Evolutionary conservation across 2,888 invertebrate genomes (phyloP).

Genomic region (Neoascia interrupta): DNA sequence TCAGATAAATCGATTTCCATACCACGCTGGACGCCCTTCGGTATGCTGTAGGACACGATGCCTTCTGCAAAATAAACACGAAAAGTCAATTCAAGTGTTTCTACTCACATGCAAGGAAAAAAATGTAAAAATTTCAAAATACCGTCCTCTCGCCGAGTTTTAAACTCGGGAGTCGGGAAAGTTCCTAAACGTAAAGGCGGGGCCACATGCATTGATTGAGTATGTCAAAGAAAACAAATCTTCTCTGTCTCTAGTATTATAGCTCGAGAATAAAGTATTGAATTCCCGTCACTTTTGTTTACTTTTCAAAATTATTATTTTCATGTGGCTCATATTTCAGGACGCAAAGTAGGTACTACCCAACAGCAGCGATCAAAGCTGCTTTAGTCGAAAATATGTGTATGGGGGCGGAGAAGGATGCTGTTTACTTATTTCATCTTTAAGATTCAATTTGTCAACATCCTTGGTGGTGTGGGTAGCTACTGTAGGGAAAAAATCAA

Average conservation of each 20-base stretch:
- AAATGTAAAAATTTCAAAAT: too few species aligned
- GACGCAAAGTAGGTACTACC: conserved; percentile 1
- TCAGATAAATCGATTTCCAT: conserved; percentile 89
- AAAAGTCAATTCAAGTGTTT: conserved; percentile 59
- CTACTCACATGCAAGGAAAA: too few species aligned
- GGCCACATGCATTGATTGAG: conserved; percentile 43
- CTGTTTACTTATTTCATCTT: conserved; percentile 61
- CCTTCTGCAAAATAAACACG: conserved; percentile 84
- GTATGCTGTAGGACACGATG: conserved; percentile 88
- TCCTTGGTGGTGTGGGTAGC: conserved; percentile 10
- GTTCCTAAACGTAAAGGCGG: background rate
- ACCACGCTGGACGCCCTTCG: conserved; percentile 86
- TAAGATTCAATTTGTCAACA: conserved; percentile 68
- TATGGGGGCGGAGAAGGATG: conserved; percentile 28
- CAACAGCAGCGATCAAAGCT: conserved; percentile 49
- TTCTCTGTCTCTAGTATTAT: too few species aligned
- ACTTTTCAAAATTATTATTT: conserved; percentile 52
- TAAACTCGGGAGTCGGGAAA: background rate
- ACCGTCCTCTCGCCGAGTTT: background rate
- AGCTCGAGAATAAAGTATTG: conserved; percentile 23
- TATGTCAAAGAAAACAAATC: conserved; percentile 47
- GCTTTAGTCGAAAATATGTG: too few species aligned
- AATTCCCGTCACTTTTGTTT: conserved; percentile 57
- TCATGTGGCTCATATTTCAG: conserved; percentile 54
- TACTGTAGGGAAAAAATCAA: too few species aligned